phyloP scores from a whole-genome alignment of 2,797 vertebrate genomes.

The Falco naumanni region DNA sequence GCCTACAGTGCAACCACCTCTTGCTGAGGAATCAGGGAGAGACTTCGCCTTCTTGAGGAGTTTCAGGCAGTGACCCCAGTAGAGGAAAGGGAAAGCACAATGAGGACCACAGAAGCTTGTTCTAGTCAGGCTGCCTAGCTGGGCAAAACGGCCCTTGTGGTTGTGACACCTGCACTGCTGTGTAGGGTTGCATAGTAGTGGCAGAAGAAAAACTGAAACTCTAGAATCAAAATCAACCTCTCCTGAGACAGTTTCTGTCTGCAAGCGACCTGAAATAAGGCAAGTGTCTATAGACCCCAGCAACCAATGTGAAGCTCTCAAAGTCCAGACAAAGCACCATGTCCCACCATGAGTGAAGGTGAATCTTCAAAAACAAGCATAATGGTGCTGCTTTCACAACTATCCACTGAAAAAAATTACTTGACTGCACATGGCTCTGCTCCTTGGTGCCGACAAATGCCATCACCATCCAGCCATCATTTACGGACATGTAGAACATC shows the following conservation, averaged over 20 bases:
- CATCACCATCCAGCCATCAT: fast-evolving
- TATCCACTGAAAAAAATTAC: neutral
- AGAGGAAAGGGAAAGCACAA: neutral
- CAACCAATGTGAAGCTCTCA: neutral
- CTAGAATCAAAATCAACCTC: neutral
- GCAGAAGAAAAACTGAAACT: neutral
- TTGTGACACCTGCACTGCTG: neutral
- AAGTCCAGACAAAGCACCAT: neutral
- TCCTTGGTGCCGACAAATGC: neutral
- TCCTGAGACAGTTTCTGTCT: neutral
- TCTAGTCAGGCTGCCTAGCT: neutral
- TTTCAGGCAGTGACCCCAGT: neutral
- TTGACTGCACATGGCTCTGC: neutral
- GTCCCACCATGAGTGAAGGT: neutral
- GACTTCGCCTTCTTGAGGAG: neutral
- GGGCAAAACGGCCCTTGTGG: neutral
- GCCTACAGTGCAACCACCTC: neutral
- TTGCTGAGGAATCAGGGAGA: neutral
- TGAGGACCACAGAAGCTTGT: neutral
- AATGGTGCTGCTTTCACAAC: neutral
- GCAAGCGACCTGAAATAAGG: neutral
- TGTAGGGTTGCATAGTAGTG: neutral
- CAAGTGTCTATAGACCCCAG: neutral
- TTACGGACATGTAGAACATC: neutral
- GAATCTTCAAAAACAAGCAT: neutral